Evolutionary conservation across 2,797 vertebrate species (phyloP).

Genomic region (Sebastes dallii): DNA sequence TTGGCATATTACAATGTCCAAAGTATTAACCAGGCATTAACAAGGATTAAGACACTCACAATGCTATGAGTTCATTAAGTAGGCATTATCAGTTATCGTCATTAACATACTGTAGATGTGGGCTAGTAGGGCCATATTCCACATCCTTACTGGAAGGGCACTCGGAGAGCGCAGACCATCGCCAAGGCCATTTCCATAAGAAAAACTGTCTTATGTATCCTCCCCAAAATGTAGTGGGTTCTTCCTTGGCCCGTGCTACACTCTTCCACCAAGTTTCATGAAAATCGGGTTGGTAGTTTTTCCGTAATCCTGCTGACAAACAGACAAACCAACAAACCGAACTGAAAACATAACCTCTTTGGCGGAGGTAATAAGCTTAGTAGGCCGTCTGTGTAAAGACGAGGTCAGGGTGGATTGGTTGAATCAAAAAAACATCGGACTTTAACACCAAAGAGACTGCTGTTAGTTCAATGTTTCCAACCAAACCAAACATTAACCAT

Average conservation of each 20-base stretch:
- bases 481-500: too few relatives aligned
- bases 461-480: too few relatives aligned
- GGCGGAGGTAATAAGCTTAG: too few relatives aligned
- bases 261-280: not conserved
- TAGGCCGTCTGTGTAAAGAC: too few relatives aligned
- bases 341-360: too few relatives aligned
- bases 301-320: not conserved
- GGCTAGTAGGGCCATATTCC: rapidly evolving
- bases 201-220: not conserved
- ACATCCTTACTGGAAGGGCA: not conserved
- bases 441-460: too few relatives aligned
- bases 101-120: not conserved
- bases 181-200: not conserved
- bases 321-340: too few relatives aligned
- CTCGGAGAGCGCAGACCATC: not conserved
- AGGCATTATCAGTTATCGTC: not conserved
- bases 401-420: too few relatives aligned
- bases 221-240: not conserved
- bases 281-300: rapidly evolving
- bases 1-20: not conserved
- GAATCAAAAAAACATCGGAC: too few relatives aligned
- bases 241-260: not conserved
- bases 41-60: not conserved
- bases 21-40: not conserved
- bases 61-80: not conserved